Percentiles rank a stretch among this genome's conserved stretches.
These are phyloP conservation scores for Neria commutata DNA, from an alignment of 2,888 invertebrate genomes.

Conservation along the genomic window DNA sequence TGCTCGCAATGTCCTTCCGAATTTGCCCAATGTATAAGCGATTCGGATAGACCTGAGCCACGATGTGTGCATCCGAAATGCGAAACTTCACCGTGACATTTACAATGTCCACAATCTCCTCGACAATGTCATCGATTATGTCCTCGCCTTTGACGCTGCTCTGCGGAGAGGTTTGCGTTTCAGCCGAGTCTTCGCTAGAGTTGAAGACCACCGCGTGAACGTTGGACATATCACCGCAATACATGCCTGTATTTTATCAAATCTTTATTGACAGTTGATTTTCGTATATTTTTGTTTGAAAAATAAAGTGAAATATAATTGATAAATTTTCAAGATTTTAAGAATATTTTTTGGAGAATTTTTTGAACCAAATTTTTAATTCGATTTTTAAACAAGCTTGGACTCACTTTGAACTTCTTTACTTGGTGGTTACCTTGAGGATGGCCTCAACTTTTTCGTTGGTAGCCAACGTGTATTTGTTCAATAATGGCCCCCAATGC, in stretches of 20 bases:
- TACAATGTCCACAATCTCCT: slow-evolving; percentile 42
- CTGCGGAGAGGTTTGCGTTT: slow-evolving; percentile 5
- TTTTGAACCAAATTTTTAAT: too few species aligned
- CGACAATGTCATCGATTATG: slow-evolving; percentile 28
- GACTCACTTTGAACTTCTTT: too few species aligned
- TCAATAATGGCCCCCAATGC: background rate
- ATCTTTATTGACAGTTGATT: background rate
- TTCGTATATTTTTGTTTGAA: too few species aligned
- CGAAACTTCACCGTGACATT: slow-evolving; percentile 61
- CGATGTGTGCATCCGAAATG: slow-evolving; percentile 50
- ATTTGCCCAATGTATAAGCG: slow-evolving; percentile 66
- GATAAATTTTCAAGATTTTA: background rate
- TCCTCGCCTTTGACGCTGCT: slow-evolving; percentile 29
- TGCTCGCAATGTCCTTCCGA: slow-evolving; percentile 67
- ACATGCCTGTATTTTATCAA: background rate
- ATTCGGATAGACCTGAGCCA: slow-evolving; percentile 60
- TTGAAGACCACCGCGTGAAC: slow-evolving; percentile 10
- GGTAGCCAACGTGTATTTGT: background rate
- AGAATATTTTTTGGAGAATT: background rate
- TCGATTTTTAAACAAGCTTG: too few species aligned
- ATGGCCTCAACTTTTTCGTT: background rate
- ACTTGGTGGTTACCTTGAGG: background rate
- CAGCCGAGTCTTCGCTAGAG: slow-evolving; percentile 8
- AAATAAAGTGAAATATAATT: background rate
- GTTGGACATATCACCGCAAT: slow-evolving; percentile 36